Percentiles rank a stretch among this genome's conserved stretches.
Conservation (phyloP, 2,888 invertebrate species). For the Chrysomela aeneicollis region DNA sequence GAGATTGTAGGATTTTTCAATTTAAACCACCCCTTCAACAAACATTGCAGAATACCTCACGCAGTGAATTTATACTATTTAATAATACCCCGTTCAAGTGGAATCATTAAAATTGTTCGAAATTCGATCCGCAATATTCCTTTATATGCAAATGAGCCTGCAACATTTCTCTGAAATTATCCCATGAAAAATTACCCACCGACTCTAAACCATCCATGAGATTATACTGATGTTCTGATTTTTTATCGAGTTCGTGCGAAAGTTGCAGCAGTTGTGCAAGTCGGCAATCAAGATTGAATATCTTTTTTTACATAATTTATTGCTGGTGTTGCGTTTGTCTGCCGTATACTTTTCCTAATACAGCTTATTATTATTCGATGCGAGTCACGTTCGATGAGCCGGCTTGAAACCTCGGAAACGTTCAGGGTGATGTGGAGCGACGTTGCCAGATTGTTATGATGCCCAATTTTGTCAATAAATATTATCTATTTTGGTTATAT, state of each 20-base stretch:
- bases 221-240: constrained; percentile 28
- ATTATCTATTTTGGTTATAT: too few relatives aligned
- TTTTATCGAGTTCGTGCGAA: constrained; percentile 34
- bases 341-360: constrained; percentile 38
- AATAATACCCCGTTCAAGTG: neutral
- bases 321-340: constrained; percentile 29
- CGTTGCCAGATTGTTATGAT: neutral
- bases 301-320: constrained; percentile 38
- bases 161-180: constrained; percentile 16
- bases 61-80: too few relatives aligned
- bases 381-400: constrained; percentile 37
- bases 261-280: constrained; percentile 30
- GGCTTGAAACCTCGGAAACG: constrained; percentile 21
- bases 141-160: constrained; percentile 7
- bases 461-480: too few relatives aligned
- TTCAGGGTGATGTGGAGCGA: constrained; percentile 21
- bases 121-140: constrained; percentile 3
- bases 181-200: constrained; percentile 14
- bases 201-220: constrained; percentile 20
- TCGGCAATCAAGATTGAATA: constrained; percentile 30
- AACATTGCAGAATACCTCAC: too few relatives aligned
- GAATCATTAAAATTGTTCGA: neutral
- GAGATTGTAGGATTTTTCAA: too few relatives aligned
- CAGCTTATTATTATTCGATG: constrained; percentile 39
- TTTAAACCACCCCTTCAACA: too few relatives aligned